phyloP scores from a whole-genome alignment of 92 coral and sea anemone species.

The Galaxea fascicularis region DNA sequence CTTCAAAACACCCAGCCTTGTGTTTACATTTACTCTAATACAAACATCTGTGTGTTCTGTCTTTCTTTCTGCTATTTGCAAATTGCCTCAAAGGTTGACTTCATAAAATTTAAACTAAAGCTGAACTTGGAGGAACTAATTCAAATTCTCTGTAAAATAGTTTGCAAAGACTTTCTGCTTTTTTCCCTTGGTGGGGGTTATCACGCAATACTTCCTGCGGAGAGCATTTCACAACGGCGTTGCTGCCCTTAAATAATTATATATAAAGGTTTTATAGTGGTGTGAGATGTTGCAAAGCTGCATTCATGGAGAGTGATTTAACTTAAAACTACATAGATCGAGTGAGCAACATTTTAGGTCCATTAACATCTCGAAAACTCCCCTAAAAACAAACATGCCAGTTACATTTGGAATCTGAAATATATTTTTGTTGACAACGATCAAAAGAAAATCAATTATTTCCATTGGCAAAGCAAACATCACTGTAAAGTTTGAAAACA shows the following conservation, averaged over 20 bases:
- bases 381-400: not conserved
- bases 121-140: not conserved
- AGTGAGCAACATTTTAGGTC: too few relatives aligned
- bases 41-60: too few relatives aligned
- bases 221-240: not conserved
- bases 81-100: not conserved
- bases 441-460: not conserved
- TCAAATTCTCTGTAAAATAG: not conserved
- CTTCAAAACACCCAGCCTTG: not conserved
- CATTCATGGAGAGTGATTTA: not conserved
- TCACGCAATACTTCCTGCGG: not conserved
- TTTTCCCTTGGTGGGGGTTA: conserved; percentile 11
- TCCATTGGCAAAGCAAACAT: not conserved
- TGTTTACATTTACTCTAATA: not conserved
- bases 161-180: not conserved
- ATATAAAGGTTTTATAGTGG: not conserved
- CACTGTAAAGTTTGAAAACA: not conserved
- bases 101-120: not conserved
- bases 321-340: too few relatives aligned
- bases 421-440: not conserved
- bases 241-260: too few relatives aligned
- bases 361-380: not conserved
- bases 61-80: too few relatives aligned
- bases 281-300: not conserved
- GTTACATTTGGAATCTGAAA: conserved; percentile 13